Percentiles rank a stretch among this genome's conserved stretches.
These are phyloP conservation scores for Phyllotreta cruciferae DNA, from an alignment of 2,888 invertebrate genomes.

Conservation along the genomic window DNA sequence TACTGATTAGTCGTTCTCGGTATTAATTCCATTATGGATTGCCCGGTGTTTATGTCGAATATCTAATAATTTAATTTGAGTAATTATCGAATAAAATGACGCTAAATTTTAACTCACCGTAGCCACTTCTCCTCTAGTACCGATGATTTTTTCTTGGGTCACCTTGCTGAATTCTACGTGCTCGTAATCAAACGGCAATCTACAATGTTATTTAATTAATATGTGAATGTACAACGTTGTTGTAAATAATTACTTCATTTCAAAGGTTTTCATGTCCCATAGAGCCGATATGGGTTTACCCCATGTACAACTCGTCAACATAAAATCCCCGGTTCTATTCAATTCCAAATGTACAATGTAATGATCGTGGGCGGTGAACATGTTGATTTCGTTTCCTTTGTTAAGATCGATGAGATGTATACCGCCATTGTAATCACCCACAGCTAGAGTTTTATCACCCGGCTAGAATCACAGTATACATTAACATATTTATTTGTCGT, in stretches of 20 bases:
- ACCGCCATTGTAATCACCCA: conserved; percentile 92
- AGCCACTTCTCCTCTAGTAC: conserved; percentile 84
- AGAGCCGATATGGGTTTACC: conserved; percentile 82
- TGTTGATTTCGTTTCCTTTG: conserved; percentile 80
- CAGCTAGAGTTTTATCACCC: conserved; percentile 66
- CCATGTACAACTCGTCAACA: conserved; percentile 87
- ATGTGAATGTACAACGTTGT: conserved; percentile 7
- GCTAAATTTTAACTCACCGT: conserved; percentile 63
- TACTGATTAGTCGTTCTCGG: conserved; percentile 91
- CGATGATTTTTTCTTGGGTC: conserved; percentile 84
- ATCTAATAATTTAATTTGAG: conserved; percentile 62
- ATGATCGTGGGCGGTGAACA: conserved; percentile 84
- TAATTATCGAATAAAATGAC: conserved; percentile 16
- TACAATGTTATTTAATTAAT: conserved; percentile 52
- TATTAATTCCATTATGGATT: conserved; percentile 74
- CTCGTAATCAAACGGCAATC: conserved; percentile 79
- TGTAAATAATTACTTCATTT: conserved; percentile 65
- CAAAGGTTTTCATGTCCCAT: conserved; percentile 75
- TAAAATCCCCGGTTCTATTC: conserved; percentile 75
- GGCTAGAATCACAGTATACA: conserved; percentile 52
- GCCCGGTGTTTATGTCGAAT: conserved; percentile 86
- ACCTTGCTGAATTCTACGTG: conserved; percentile 92
- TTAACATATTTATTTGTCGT: neutral
- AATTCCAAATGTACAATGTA: conserved; percentile 82
- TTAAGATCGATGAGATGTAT: conserved; percentile 86